phyloP scores from a whole-genome alignment of 2,797 vertebrate genomes.

The Orestias chungarensis region DNA sequence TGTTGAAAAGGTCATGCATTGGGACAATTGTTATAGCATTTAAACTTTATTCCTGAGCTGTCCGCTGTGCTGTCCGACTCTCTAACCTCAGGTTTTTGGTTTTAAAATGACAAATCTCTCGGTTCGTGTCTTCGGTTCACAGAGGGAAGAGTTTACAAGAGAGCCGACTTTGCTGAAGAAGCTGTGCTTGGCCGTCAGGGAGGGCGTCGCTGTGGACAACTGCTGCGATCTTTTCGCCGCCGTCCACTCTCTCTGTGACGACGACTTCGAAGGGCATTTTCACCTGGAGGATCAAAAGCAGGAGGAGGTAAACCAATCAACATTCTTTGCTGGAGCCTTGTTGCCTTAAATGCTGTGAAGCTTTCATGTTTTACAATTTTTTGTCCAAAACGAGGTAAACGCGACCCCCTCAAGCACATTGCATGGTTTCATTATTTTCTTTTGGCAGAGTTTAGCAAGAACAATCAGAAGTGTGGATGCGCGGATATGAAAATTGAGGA shows the following conservation, averaged over 20 bases:
- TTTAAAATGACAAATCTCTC: conserved; percentile 5
- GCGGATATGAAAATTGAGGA: too few species aligned
- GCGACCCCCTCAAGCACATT: not conserved
- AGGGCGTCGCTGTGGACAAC: conserved; percentile 87
- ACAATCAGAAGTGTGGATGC: too few species aligned
- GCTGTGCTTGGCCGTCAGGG: conserved; percentile 86
- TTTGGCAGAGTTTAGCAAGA: too few species aligned
- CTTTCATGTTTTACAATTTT: too few species aligned
- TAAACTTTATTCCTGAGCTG: too few species aligned
- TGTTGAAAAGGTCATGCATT: too few species aligned
- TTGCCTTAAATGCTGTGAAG: too few species aligned
- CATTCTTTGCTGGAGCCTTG: not conserved
- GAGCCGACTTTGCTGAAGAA: conserved; percentile 88
- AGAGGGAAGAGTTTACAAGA: conserved; percentile 82
- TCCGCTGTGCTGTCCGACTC: too few species aligned
- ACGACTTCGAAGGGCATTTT: conserved; percentile 43
- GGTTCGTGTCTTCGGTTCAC: conserved; percentile 18
- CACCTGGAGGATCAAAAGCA: conserved; percentile 39
- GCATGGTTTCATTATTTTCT: not conserved
- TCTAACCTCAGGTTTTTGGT: not conserved
- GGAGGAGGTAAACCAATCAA: conserved; percentile 63
- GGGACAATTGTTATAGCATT: too few species aligned
- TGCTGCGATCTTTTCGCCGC: conserved; percentile 88
- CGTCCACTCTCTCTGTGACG: conserved; percentile 78
- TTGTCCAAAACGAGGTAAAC: not conserved